Evolutionary conservation across 2,888 invertebrate genomes (phyloP).

Genomic region (Nomada fucata): DNA sequence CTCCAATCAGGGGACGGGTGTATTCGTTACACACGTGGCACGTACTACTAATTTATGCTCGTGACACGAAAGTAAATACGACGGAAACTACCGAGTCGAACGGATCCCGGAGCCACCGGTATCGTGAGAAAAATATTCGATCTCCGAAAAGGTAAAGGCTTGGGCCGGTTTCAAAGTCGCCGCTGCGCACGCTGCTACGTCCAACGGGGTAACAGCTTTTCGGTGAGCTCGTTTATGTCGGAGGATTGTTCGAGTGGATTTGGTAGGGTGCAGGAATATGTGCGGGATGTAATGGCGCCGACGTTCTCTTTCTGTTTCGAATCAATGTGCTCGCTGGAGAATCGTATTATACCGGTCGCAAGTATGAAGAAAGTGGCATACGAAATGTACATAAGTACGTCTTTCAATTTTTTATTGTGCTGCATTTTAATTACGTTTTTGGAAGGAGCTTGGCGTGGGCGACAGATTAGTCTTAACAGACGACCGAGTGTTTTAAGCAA

Average conservation of each 20-base stretch:
- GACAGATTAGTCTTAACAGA: too few species aligned
- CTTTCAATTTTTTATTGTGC: too few species aligned
- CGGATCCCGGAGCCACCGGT: slow-evolving; percentile 46
- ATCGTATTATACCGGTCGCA: too few species aligned
- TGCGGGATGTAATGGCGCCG: not conserved
- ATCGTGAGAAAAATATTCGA: slow-evolving; percentile 57
- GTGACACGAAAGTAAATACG: slow-evolving; percentile 72
- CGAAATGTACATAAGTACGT: too few species aligned
- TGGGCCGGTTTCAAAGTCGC: slow-evolving; percentile 23
- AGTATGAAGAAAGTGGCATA: too few species aligned
- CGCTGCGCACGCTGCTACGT: not conserved
- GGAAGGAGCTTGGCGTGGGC: too few species aligned
- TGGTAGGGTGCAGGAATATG: not conserved
- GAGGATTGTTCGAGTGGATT: slow-evolving; percentile 14
- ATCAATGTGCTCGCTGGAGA: not conserved
- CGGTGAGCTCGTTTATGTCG: not conserved
- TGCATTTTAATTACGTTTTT: too few species aligned
- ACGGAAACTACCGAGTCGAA: slow-evolving; percentile 52
- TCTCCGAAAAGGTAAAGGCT: not conserved
- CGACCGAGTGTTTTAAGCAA: too few species aligned
- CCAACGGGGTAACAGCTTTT: not conserved
- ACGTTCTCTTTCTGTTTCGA: not conserved
- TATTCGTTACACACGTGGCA: slow-evolving; percentile 74
- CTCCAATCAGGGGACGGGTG: slow-evolving; percentile 66
- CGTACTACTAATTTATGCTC: slow-evolving; percentile 77